phyloP scores from a whole-genome alignment of 2,888 invertebrate species.

The Hypercompe scribonia region DNA sequence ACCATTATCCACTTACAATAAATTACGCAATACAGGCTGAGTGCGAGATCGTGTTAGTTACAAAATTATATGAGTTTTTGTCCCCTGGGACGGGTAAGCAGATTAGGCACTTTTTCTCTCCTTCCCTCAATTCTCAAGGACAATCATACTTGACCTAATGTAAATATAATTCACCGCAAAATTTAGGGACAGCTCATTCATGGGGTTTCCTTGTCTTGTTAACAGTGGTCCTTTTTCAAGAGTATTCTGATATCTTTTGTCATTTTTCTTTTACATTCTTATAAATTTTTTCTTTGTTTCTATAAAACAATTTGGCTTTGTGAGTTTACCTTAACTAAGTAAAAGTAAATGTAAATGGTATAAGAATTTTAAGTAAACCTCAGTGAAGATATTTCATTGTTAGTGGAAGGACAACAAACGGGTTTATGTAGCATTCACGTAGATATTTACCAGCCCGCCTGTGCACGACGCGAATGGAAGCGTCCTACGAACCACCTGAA shows the following conservation, averaged over 20 bases:
- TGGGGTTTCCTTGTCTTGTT: conserved; percentile 41
- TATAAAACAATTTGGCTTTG: conserved; percentile 32
- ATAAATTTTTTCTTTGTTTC: conserved; percentile 34
- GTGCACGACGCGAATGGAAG: conserved; percentile 17
- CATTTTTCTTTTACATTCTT: conserved; percentile 24
- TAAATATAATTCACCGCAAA: conserved; percentile 51
- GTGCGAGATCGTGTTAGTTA: conserved; percentile 22
- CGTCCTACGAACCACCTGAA: conserved; percentile 56
- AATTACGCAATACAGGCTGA: conserved; percentile 6
- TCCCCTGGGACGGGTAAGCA: conserved; percentile 26
- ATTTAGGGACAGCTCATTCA: conserved; percentile 45
- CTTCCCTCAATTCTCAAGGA: conserved; percentile 45
- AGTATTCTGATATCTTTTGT: conserved; percentile 25
- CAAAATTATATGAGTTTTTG: conserved; percentile 32
- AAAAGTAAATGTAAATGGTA: conserved; percentile 41
- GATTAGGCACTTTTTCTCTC: conserved; percentile 43
- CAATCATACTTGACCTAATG: conserved; percentile 58
- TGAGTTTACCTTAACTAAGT: conserved; percentile 34
- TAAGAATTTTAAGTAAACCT: conserved; percentile 28
- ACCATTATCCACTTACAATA: conserved; percentile 4
- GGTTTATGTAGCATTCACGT: background rate
- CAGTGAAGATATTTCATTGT: conserved; percentile 44
- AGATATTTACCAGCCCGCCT: conserved; percentile 46
- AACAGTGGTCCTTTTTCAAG: conserved; percentile 24
- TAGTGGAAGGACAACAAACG: conserved; percentile 56